These are phyloP conservation scores for Microctenopoma lineatum DNA, from an alignment of 2,797 vertebrate species.

Conservation along the genomic window DNA sequence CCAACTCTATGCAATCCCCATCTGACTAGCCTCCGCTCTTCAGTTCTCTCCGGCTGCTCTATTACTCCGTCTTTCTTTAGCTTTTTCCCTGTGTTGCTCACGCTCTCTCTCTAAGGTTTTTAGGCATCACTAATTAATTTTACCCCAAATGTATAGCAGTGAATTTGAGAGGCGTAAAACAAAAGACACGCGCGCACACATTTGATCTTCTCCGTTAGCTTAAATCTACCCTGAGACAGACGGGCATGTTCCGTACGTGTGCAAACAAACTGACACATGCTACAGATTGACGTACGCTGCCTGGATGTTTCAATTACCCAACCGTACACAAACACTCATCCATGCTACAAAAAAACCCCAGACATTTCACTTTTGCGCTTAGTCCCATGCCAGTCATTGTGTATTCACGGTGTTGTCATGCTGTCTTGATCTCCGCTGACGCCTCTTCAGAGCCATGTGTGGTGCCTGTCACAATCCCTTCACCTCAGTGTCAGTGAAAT, in stretches of 20 bases:
- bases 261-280: not conserved
- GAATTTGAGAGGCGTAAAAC: constrained; percentile 21
- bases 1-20: constrained; percentile 38
- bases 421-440: constrained; percentile 50
- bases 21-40: constrained; percentile 19
- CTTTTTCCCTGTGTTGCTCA: no score
- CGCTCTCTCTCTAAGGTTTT: constrained; percentile 1
- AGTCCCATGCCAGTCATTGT: constrained; percentile 36
- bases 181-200: not conserved
- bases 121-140: constrained; percentile 40
- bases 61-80: no score
- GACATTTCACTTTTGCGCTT: not conserved
- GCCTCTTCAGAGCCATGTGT: constrained; percentile 28
- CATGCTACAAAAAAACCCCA: not conserved
- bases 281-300: not conserved
- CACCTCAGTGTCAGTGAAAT: constrained; percentile 49
- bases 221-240: constrained; percentile 24
- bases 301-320: constrained; percentile 28
- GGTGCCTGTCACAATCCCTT: constrained; percentile 56
- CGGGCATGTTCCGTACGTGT: constrained; percentile 9
- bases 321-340: constrained; percentile 22
- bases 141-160: not conserved
- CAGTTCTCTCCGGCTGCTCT: constrained; percentile 5
- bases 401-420: constrained; percentile 25
- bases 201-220: constrained; percentile 43